Conservation (phyloP, 2,888 invertebrate genomes). For the Ferrisia virgata region DNA sequence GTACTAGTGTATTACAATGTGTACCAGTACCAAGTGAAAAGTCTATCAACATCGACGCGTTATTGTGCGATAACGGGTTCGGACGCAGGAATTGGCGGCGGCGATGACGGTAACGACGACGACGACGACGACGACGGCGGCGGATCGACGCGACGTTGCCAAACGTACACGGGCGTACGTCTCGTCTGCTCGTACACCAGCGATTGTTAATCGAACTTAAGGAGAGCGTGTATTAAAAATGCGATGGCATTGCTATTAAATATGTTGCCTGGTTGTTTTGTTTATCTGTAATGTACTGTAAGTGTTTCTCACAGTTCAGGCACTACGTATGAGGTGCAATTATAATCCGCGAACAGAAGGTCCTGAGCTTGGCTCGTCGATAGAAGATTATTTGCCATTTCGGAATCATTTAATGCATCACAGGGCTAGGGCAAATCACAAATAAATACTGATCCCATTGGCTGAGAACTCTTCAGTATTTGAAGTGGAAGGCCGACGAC, state of each 20-base stretch:
- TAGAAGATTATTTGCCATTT: no score
- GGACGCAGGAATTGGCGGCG: not conserved
- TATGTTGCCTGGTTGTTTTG: not conserved
- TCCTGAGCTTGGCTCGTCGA: no score
- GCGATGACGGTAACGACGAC: not conserved
- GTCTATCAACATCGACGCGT: constrained; percentile 37
- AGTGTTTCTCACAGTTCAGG: no score
- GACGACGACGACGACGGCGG: not conserved
- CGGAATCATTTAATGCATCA: no score
- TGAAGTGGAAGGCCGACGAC: no score
- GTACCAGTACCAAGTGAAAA: not conserved
- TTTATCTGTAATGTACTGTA: no score
- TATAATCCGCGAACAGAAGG: no score
- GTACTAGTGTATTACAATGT: not conserved
- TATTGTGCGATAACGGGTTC: constrained; percentile 43
- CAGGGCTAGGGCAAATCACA: no score
- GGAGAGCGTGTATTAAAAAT: not conserved
- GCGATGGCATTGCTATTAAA: not conserved
- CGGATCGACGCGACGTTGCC: not conserved
- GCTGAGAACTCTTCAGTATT: no score
- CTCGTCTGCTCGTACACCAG: not conserved
- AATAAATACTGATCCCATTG: no score
- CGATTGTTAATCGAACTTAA: not conserved
- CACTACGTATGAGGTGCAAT: no score
- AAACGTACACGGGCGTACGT: not conserved